Evolutionary conservation across 1,140 invertebrate genomes (phyloP).

Genomic region (Metopolophium dirhodum): DNA sequence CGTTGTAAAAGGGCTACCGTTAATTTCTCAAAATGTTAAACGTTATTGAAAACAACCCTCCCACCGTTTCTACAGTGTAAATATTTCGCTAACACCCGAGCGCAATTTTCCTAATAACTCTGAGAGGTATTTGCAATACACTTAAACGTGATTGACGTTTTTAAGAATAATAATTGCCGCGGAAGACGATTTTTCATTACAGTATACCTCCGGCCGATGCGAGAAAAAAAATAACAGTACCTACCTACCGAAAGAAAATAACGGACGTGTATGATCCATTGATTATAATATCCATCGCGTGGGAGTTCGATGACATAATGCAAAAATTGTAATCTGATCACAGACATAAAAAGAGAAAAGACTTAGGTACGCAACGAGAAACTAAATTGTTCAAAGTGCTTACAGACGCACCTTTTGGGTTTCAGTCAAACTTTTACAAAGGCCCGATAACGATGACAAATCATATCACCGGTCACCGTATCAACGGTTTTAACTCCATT

Average conservation of each 20-base stretch:
- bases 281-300: not conserved
- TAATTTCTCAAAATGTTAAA: slow-evolving; percentile 57
- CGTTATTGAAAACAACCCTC: slow-evolving; percentile 56
- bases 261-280: not conserved
- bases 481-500: not conserved
- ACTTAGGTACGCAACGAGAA: not conserved
- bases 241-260: not conserved
- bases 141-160: slow-evolving; percentile 50
- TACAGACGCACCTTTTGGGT: not conserved
- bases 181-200: slow-evolving; percentile 51
- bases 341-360: not conserved
- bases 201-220: not conserved
- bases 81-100: slow-evolving; percentile 48
- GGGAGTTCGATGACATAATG: not conserved
- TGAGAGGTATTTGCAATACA: slow-evolving; percentile 52
- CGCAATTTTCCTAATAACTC: slow-evolving; percentile 51
- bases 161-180: slow-evolving; percentile 45
- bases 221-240: not conserved
- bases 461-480: not conserved
- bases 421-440: not conserved
- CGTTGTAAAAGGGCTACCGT: slow-evolving; percentile 54
- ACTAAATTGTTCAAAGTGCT: not conserved
- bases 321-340: not conserved
- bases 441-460: not conserved
- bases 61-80: slow-evolving; percentile 33